Conservation (phyloP, 2,888 invertebrate species). For the Oscheius myriophilus region DNA sequence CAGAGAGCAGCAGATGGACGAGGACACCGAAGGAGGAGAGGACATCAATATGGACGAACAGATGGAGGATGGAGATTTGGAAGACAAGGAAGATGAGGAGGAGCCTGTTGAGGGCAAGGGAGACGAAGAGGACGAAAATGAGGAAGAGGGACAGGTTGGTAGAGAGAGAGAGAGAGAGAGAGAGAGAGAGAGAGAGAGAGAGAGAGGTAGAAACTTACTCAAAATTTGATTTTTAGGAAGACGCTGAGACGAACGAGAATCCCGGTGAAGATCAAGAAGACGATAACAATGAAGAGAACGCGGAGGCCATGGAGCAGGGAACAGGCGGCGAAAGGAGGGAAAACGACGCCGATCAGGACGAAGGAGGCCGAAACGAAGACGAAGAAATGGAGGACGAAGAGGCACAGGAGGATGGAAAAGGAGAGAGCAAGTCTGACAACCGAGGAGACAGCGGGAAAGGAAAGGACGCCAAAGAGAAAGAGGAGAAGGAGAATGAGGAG, state of each 20-base stretch:
- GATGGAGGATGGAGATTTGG: constrained; percentile 45
- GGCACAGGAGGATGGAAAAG: constrained; percentile 40
- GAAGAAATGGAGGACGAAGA: constrained; percentile 44
- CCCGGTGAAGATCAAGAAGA: constrained; percentile 20
- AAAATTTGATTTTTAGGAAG: background rate
- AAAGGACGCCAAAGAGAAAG: constrained; percentile 63
- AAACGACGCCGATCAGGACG: constrained; percentile 29
- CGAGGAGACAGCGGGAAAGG: constrained; percentile 62
- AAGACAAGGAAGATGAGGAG: constrained; percentile 74
- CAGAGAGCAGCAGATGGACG: constrained; percentile 6
- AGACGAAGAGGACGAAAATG: constrained; percentile 58
- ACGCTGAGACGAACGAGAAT: constrained; percentile 10
- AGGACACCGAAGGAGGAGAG: constrained; percentile 10
- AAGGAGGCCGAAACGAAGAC: constrained; percentile 40
- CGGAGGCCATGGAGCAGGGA: constrained; percentile 43
- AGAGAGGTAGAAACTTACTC: too few species aligned
- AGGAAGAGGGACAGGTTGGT: constrained; percentile 41
- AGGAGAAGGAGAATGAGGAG: constrained; percentile 37
- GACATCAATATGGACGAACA: constrained; percentile 72
- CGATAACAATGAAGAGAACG: constrained; percentile 31
- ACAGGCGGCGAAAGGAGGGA: constrained; percentile 63
- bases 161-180: constrained; percentile 33
- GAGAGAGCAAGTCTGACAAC: constrained; percentile 44
- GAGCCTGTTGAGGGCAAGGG: constrained; percentile 53
- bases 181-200: constrained; percentile 11